phyloP scores from a whole-genome alignment of 1,140 invertebrate genomes.

The Apis cerana region DNA sequence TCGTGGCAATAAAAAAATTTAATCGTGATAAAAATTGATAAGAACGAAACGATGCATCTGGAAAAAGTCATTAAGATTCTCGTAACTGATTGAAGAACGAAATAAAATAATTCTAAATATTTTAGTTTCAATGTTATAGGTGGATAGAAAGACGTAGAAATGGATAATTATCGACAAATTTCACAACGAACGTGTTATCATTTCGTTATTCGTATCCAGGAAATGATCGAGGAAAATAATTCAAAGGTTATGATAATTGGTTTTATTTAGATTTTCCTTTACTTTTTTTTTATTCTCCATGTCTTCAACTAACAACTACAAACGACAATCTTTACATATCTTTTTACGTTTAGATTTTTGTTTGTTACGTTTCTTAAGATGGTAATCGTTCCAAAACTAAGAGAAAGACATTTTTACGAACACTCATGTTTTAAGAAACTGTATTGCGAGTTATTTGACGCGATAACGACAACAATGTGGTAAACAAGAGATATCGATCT shows the following conservation, averaged over 20 bases:
- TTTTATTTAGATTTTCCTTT: conserved; percentile 30
- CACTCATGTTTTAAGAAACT: not conserved
- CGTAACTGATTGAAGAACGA: too few relatives aligned
- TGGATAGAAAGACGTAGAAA: not conserved
- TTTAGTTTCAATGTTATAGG: not conserved
- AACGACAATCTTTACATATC: not conserved
- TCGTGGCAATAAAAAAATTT: not conserved
- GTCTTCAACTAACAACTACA: not conserved
- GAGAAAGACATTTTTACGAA: conserved; percentile 8
- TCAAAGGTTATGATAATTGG: conserved; percentile 28
- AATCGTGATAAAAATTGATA: too few relatives aligned
- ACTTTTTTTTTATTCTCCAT: not conserved
- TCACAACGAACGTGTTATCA: not conserved
- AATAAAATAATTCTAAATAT: too few relatives aligned
- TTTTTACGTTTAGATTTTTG: conserved; percentile 1
- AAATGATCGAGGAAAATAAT: conserved; percentile 38
- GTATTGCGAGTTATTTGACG: not conserved
- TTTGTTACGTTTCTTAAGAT: not conserved
- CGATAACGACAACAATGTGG: not conserved
- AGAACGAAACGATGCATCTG: too few relatives aligned
- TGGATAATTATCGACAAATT: not conserved
- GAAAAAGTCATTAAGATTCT: too few relatives aligned
- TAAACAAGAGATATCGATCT: conserved; percentile 15
- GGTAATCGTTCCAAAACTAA: not conserved
- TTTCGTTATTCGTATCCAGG: conserved; percentile 6